These are phyloP conservation scores for Syncerus caffer DNA, from an alignment of 2,797 vertebrate species.

Conservation along the genomic window DNA sequence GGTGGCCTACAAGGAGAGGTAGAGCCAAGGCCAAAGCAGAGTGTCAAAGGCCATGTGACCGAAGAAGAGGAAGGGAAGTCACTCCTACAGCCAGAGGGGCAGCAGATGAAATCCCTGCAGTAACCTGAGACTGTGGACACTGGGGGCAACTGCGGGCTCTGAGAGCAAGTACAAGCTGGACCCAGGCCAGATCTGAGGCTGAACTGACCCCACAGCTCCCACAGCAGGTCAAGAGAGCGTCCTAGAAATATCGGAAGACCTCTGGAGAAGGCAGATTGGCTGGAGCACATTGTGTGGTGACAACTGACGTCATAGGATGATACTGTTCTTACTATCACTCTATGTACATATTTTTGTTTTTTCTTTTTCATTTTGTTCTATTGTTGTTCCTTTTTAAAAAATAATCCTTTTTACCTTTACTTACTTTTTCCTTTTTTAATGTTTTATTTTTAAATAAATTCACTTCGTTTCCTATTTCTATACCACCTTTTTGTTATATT, in stretches of 20 bases:
- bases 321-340: neutral
- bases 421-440: neutral
- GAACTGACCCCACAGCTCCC: neutral
- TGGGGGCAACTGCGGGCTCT: neutral
- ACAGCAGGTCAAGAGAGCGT: neutral
- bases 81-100: neutral
- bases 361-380: neutral
- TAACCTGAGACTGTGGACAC: neutral
- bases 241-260: neutral
- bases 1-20: neutral
- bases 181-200: neutral
- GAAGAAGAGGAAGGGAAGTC: neutral
- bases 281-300: neutral
- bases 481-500: neutral
- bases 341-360: neutral
- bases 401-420: neutral
- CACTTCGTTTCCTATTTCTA: neutral
- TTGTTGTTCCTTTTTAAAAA: neutral
- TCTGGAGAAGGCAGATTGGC: neutral
- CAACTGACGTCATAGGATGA: neutral
- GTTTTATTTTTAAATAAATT: neutral
- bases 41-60: fast-evolving
- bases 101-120: neutral
- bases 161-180: neutral
- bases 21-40: neutral